Evolutionary conservation across 2,113 vertebrate genomes (phyloP), one percentile per base, ranked within the genome.

Genomic region (Climacteris rufus): DNA sequence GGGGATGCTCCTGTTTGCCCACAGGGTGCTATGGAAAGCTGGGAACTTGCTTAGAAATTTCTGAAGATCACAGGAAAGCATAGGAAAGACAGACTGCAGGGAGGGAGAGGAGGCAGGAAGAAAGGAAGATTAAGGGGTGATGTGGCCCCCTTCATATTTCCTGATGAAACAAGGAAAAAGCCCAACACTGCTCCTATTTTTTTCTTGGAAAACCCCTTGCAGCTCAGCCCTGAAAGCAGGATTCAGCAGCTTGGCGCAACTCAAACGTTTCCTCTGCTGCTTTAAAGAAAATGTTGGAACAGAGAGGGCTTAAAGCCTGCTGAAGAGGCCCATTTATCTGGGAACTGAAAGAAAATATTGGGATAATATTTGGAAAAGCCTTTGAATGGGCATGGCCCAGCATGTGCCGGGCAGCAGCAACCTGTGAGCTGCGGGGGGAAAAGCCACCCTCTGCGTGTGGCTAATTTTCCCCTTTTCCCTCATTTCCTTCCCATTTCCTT

Each of bases 281-380:
- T 77, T 85, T 64, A 60, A 83, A 87, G 95, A 76, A 90, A 93
- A 63, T 5, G 39, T 85, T 85, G 75, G 82, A 97, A 95, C 95
- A 96, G 93, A 89, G 83, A 1, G 0, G n/a, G 74, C 93, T 96
- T 89, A 91, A 95, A 95, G 24, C 33, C 81, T 82, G 27, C 72
- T 95, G 93, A 96, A 89, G 94, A 94, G 91, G 70, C 78, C 94
- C 66, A 82, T 97, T 96, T 95, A 89, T 57, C 89, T 91, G 82
- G 50, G 50, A 89, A 60, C 89, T 91, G 93, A 87, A 95, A 94
- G 89, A 63, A 94, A 95, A 94, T 75, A 87, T 78, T 95, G 82
- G 89, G 89, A 94, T 91, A 95, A 95, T 94, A 93, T 96, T 94
- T 96, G 53, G 93, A 85, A 82, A 97, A 93, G 72, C 69, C 61